Conservation (phyloP, 2,888 invertebrate species). For the Polymixis lichenea region DNA sequence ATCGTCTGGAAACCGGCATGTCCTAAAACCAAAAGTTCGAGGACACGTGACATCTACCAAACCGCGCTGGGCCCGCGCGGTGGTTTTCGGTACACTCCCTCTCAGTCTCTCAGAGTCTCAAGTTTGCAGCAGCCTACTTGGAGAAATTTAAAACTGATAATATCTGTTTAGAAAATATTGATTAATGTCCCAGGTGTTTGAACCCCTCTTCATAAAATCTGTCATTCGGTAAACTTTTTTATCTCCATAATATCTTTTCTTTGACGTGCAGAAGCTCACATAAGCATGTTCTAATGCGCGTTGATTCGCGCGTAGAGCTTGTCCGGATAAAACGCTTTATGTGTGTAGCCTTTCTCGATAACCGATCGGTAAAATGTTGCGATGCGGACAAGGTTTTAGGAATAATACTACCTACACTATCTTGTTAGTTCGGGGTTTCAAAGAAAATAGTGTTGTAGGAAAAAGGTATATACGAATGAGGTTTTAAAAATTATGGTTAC, state of each 20-base stretch:
- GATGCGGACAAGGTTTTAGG: slow-evolving; percentile 7
- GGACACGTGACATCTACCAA: no score
- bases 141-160: no score
- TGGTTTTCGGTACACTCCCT: no score
- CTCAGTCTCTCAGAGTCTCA: no score
- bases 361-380: slow-evolving; percentile 33
- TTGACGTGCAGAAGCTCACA: slow-evolving; percentile 45
- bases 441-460: background rate
- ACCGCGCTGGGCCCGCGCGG: no score
- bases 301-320: slow-evolving; percentile 37
- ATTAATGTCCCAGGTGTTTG: background rate
- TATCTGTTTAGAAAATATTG: background rate
- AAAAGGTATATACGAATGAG: background rate
- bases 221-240: slow-evolving; percentile 13
- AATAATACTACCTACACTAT: slow-evolving; percentile 3
- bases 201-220: slow-evolving; percentile 7
- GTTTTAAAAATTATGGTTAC: background rate
- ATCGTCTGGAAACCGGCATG: no score
- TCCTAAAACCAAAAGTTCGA: no score
- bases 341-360: slow-evolving; percentile 20
- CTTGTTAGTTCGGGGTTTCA: background rate
- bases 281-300: slow-evolving; percentile 37
- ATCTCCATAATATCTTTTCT: slow-evolving; percentile 29
- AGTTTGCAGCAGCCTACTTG: no score
- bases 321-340: slow-evolving; percentile 42